Evolutionary conservation across 2,797 vertebrate species (phyloP).

Genomic region (Hydrophis major): DNA sequence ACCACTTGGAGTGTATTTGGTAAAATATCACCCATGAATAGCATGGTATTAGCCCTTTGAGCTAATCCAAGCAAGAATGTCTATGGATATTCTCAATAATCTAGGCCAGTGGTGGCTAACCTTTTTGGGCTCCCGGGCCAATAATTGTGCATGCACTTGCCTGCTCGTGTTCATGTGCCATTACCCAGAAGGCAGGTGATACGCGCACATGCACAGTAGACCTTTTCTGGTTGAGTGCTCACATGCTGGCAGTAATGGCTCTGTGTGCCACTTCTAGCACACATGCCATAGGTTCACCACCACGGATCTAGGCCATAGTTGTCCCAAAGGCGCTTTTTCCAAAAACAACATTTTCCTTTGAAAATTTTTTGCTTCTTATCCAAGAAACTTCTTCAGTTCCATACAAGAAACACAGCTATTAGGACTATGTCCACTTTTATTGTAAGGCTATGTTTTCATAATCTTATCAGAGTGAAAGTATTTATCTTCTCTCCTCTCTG

Average conservation of each 20-base stretch:
- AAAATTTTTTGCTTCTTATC: neutral
- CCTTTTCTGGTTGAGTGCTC: too few relatives aligned
- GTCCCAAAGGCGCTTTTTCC: neutral
- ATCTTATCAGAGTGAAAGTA: neutral
- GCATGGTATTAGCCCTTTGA: neutral
- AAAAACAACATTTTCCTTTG: neutral
- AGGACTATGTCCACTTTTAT: neutral
- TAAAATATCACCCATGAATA: neutral
- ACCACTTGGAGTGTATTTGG: neutral
- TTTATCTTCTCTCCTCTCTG: neutral
- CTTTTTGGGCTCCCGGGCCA: too few relatives aligned
- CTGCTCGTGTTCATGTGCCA: too few relatives aligned
- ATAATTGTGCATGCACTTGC: too few relatives aligned
- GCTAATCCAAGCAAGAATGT: neutral
- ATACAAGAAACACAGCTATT: neutral
- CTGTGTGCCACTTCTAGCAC: too few relatives aligned
- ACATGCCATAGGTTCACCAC: too few relatives aligned
- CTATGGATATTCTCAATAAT: neutral
- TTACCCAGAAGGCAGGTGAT: too few relatives aligned
- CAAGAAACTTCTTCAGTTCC: neutral
- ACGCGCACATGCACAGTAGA: too few relatives aligned
- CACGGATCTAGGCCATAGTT: too few relatives aligned
- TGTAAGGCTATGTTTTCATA: neutral
- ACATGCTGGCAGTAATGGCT: too few relatives aligned
- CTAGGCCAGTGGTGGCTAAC: too few relatives aligned